Evolutionary conservation across 1,140 invertebrate genomes (phyloP).

Genomic region (Zeugodacus cucurbitae): DNA sequence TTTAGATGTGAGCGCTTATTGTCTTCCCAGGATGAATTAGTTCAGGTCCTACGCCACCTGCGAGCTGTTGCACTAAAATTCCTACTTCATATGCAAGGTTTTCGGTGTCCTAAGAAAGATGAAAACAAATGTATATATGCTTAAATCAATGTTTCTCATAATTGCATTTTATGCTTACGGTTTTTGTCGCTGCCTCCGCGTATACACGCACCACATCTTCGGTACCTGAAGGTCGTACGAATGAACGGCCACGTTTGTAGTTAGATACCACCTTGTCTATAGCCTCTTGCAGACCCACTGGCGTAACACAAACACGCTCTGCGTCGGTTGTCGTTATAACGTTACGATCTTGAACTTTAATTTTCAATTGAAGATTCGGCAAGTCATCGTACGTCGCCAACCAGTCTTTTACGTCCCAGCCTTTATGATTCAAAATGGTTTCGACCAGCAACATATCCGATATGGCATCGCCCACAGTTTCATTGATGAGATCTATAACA

Average conservation of each 20-base stretch:
- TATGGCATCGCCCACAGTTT: constrained; percentile 96
- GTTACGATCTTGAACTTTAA: constrained; percentile 86
- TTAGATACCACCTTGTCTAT: constrained; percentile 80
- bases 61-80: constrained; percentile 78
- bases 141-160: not conserved
- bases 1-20: constrained; percentile 56
- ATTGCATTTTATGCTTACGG: constrained; percentile 57
- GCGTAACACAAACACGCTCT: constrained; percentile 81
- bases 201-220: constrained; percentile 97
- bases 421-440: constrained; percentile 83
- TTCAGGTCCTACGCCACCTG: constrained; percentile 76
- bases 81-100: constrained; percentile 81
- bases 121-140: too few relatives aligned
- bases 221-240: constrained; percentile 96
- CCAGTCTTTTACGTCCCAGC: constrained; percentile 86
- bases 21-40: constrained; percentile 64
- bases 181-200: constrained; percentile 88
- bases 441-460: constrained; percentile 96
- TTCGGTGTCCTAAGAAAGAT: constrained; percentile 71
- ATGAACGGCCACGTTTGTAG: constrained; percentile 81
- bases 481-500: constrained; percentile 90
- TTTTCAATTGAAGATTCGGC: constrained; percentile 89
- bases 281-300: constrained; percentile 82
- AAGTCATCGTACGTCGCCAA: constrained; percentile 77
- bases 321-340: constrained; percentile 88